Base-by-base conservation (phyloP, 2,797 vertebrate genomes). In the Etheostoma perlongum region DNA sequence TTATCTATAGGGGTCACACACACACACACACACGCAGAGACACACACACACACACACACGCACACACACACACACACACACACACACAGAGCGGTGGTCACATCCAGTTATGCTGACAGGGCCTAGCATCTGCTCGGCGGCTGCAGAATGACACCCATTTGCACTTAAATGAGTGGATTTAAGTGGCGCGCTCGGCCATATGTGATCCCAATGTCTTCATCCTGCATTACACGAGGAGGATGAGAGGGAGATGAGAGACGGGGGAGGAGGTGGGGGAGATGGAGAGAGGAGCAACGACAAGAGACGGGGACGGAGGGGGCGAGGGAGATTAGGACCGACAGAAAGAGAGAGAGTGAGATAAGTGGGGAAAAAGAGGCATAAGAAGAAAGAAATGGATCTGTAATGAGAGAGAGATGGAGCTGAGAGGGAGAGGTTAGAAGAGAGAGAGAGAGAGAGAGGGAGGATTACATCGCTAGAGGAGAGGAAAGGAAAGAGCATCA, bases 141-240 rank as follows among this genome's bases (percentile, higher is more conserved):
- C 87, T 91, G 85, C 92, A 87, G 87, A 94, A 93, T 90, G 96
- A 95, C 93, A 95, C 95, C 95, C 94, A 97, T 97, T 97, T 97
- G 96, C 96, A 96, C 96, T 96, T 97, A 97, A 95, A 97, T 97
- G 96, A 98, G 95, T 94, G 96, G 96, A 96, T 95, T 95, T 96
- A 96, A 95, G 96, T 94, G 95, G 94, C 92, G 96, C 94, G 87
- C 95, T 94, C 94, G 94, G 95, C 96, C 96, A 96, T 96, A 95
- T 97, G 96, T 96, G 96, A 97, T 97, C 96, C 96, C 96, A 94
- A 78, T 95, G 92, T 97, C 96, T 96, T 95, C 95, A 96, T 96
- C 96, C 96, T 95, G 95, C 95, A 96, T 96, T 92, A 94, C 86
- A 85, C 47, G 67, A 85, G 83, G 21, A 23, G 21, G 21, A 23